Evolutionary conservation across 2,113 vertebrate species (phyloP), one percentile per base, ranked within the genome.

Genomic region (Glareola pratincola): DNA sequence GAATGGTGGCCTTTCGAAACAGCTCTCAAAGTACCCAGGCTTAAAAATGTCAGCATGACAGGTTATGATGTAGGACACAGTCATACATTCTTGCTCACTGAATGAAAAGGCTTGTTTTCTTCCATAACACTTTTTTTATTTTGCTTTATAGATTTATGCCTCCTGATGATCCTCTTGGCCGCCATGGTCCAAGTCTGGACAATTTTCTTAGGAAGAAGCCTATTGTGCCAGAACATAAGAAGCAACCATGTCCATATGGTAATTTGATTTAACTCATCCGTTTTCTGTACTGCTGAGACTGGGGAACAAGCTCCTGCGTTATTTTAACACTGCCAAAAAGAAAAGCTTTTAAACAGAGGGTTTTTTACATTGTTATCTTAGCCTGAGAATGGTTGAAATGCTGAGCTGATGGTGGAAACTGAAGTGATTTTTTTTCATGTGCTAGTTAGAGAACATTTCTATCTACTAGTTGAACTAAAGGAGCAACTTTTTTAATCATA

Each of bases 171-270:
- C 99, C 99, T 37, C 98, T 99, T 47, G 99, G 99, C 53, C 99
- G 99, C 36, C 99, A 99, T 2, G 99, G 99, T 10, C 99, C 99
- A 32, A 99, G 99, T 87, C 98, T 99, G 84, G 99, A 99, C 94
- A 99, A 99, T 97, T 99, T 99, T 97, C 98, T 99, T 96, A 98
- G 99, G 96, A 99, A 99, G 97, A 98, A 99, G 90, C 99, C 99
- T 22, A 97, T 99, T 75, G 98, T 99, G 88, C 99, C 99, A 14
- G 99, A 99, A 96, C 99, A 99, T 98, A 99, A 99, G 98, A 99
- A 99, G 87, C 99, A 99, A 94, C 99, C 99, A 0, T 99, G 99
- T 96, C 99, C 99, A 69, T 99, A 99, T 3, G 99, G 99, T 99
- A 98, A 98, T 76, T 96, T 79, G 59, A 71, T 93, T 94, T 96